Percentiles rank a stretch among this genome's conserved stretches.
Evolutionary conservation across 1,140 invertebrate genomes (phyloP).

Genomic region (Cryptotermes secundus): DNA sequence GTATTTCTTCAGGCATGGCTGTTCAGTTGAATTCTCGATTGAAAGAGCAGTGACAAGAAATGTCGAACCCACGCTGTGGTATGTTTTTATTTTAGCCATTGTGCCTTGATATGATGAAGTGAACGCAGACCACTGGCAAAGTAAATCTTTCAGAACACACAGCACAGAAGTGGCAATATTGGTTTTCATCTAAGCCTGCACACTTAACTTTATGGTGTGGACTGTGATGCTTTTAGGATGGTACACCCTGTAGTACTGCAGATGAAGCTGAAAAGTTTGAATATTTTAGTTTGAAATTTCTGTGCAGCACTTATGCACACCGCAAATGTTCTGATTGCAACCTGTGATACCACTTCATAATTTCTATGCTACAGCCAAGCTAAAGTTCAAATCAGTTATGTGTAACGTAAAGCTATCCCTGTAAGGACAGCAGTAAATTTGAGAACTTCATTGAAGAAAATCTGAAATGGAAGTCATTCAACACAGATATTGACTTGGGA

Average conservation of each 20-base stretch:
- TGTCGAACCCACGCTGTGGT: slow-evolving; percentile 2
- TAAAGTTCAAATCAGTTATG: too few relatives aligned
- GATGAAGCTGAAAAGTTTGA: not conserved
- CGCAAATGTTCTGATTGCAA: too few relatives aligned
- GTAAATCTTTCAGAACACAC: not conserved
- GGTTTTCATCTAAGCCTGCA: not conserved
- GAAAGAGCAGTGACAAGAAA: not conserved
- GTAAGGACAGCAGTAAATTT: too few relatives aligned
- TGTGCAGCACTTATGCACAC: too few relatives aligned
- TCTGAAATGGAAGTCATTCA: too few relatives aligned
- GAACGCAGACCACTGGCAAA: too few relatives aligned
- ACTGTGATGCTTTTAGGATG: not conserved
- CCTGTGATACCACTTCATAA: too few relatives aligned
- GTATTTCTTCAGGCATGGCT: not conserved
- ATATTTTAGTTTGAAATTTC: not conserved
- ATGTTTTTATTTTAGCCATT: not conserved
- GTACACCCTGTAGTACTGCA: not conserved
- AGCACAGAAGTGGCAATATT: not conserved
- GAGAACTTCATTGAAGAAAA: too few relatives aligned
- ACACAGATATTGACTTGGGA: too few relatives aligned
- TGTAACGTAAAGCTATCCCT: too few relatives aligned
- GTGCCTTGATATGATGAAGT: not conserved
- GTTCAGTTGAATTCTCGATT: not conserved
- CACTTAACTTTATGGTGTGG: not conserved
- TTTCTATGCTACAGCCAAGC: too few relatives aligned